A percentile compares a stretch with the other conserved stretches of the same genome.
Conservation (phyloP, 2,888 invertebrate species). For the Chirona hameri region DNA sequence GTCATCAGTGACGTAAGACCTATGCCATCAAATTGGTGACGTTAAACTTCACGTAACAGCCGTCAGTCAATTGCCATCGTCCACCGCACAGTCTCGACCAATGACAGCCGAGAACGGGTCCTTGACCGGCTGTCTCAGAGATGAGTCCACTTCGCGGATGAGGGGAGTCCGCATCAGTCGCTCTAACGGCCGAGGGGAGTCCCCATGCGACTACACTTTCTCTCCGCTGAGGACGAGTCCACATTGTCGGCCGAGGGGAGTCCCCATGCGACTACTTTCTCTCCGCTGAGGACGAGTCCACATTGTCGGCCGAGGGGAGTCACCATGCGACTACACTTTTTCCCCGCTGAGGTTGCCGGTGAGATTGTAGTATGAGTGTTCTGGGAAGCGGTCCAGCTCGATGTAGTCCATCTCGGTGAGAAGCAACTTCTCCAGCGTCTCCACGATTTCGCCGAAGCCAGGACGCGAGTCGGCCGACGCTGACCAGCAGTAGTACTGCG, state of each 20-base stretch:
- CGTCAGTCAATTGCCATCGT: no score
- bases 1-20: no score
- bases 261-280: not conserved
- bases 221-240: not conserved
- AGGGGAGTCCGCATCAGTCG: no score
- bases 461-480: constrained; percentile 78
- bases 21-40: no score
- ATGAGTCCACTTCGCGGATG: no score
- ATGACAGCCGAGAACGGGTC: no score
- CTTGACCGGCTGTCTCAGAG: no score
- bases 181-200: no score
- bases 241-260: no score
- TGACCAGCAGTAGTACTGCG: constrained; percentile 88
- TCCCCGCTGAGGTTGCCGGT: constrained; percentile 6
- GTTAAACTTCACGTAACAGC: no score
- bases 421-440: constrained; percentile 74
- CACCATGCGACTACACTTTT: not conserved
- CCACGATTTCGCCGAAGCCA: constrained; percentile 75
- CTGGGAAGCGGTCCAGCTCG: constrained; percentile 84
- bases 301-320: no score
- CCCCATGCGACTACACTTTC: not conserved
- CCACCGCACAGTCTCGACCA: no score
- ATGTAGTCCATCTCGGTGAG: constrained; percentile 91
- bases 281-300: not conserved
- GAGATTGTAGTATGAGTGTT: constrained; percentile 69